A percentile compares a stretch with the other conserved stretches of the same genome.
Conservation (phyloP, 2,888 invertebrate genomes). For the Coenonympha arcania region DNA sequence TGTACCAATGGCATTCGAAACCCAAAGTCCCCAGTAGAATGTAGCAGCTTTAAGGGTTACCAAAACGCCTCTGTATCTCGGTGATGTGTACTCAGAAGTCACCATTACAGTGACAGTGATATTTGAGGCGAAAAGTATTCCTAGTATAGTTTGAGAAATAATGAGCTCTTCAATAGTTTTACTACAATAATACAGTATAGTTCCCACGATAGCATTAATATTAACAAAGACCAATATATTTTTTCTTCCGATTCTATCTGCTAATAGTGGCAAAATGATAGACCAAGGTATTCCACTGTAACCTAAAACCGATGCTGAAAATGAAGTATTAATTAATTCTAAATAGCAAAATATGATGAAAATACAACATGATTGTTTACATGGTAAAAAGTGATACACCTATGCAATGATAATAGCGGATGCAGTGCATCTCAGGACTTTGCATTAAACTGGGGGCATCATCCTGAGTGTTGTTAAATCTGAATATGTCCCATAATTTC, state of each 20-base stretch:
- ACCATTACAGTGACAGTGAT: conserved; percentile 19
- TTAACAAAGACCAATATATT: conserved; percentile 2
- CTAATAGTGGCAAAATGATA: not conserved
- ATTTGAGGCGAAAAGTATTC: conserved; percentile 13
- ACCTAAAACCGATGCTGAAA: not conserved
- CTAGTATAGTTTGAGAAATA: conserved; percentile 14
- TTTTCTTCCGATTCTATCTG: conserved; percentile 3
- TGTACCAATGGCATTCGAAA: conserved; percentile 28
- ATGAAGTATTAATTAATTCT: no score
- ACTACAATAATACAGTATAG: conserved; percentile 9
- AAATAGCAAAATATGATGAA: no score
- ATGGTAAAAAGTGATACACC: no score
- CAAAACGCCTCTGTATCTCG: conserved; percentile 25
- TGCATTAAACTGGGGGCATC: no score
- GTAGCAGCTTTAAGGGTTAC: conserved; percentile 24
- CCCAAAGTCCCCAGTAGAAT: conserved; percentile 26
- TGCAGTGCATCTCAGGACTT: no score
- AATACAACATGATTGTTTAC: no score
- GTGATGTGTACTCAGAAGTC: conserved; percentile 24
- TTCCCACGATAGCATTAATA: conserved; percentile 2
- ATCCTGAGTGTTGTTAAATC: no score
- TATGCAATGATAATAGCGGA: no score
- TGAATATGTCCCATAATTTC: no score
- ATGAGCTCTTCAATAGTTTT: conserved; percentile 4
- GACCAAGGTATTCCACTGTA: conserved; percentile 1